Percentiles rank a stretch among this genome's conserved stretches.
Conservation (phyloP, 2,797 vertebrate species). For the Xyrichtys novacula region DNA sequence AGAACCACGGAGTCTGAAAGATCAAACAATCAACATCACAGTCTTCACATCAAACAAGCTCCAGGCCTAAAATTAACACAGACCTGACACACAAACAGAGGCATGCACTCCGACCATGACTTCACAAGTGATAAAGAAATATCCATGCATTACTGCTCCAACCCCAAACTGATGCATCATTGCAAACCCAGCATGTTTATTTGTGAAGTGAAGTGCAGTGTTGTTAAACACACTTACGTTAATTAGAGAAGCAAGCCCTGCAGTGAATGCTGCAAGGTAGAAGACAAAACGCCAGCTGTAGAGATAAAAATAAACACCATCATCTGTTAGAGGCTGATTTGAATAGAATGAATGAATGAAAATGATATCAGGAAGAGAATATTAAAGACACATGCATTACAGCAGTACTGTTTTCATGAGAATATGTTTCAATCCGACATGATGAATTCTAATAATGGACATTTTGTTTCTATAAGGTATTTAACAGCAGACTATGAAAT, state of each 20-base stretch:
- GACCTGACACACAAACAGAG: neutral
- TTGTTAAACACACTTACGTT: slow-evolving; percentile 86
- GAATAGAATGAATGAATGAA: neutral
- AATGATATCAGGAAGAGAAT: neutral
- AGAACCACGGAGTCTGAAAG: slow-evolving; percentile 93
- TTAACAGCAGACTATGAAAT: neutral
- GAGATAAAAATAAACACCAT: slow-evolving; percentile 33
- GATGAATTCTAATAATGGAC: neutral
- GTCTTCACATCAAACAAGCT: slow-evolving; percentile 1
- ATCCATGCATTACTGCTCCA: neutral
- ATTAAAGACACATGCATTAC: neutral
- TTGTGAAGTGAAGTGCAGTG: too few relatives aligned
- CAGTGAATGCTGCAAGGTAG: slow-evolving; percentile 87
- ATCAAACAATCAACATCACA: slow-evolving; percentile 19
- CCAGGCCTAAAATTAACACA: neutral
- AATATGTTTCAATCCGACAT: neutral
- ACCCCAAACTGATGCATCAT: neutral
- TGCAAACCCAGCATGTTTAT: too few relatives aligned
- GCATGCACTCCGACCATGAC: neutral
- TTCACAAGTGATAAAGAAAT: neutral
- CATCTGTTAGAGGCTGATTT: neutral
- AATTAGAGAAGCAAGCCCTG: slow-evolving; percentile 85
- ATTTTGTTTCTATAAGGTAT: too few relatives aligned
- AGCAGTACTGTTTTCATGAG: neutral
- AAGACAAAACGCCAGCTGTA: slow-evolving; percentile 93